phyloP scores from a whole-genome alignment of 2,113 vertebrate genomes.

The Nematolebias whitei region DNA sequence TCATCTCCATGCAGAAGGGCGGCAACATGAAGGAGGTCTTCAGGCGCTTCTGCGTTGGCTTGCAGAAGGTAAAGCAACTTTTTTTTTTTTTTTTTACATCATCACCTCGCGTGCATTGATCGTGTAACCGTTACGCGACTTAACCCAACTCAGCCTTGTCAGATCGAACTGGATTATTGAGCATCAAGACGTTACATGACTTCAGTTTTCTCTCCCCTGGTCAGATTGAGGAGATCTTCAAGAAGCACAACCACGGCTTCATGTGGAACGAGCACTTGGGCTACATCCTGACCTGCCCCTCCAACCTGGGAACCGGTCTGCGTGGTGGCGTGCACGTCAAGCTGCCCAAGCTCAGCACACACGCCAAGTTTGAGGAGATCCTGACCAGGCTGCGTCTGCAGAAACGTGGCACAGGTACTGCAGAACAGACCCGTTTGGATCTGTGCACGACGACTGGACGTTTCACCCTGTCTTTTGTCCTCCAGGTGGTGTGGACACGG shows the following conservation, averaged over 20 bases:
- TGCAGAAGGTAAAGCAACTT: constrained; percentile 91
- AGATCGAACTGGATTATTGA: too few species aligned
- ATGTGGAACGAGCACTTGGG: constrained; percentile 95
- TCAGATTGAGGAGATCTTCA: constrained; percentile 94
- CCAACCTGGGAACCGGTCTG: constrained; percentile 93
- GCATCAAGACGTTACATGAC: too few species aligned
- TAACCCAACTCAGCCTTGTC: too few species aligned
- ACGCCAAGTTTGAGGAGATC: constrained; percentile 92
- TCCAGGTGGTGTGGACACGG: constrained; percentile 94
- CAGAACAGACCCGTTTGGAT: background rate
- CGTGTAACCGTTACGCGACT: too few species aligned
- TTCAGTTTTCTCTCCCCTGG: too few species aligned
- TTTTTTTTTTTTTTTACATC: too few species aligned
- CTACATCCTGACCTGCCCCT: constrained; percentile 93
- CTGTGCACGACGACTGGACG: too few species aligned
- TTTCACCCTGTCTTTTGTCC: background rate
- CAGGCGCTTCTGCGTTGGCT: constrained; percentile 92
- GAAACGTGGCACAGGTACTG: constrained; percentile 94
- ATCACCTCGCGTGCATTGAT: too few species aligned
- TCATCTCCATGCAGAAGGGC: constrained; percentile 94
- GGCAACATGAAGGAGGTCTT: constrained; percentile 98
- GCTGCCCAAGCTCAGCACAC: constrained; percentile 90
- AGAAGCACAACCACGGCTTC: constrained; percentile 91
- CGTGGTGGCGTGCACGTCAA: constrained; percentile 93
- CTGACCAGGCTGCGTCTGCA: constrained; percentile 92